Percentiles rank a stretch among this genome's conserved stretches.
Evolutionary conservation across 2,113 vertebrate species (phyloP).

Genomic region (Perccottus glenii): DNA sequence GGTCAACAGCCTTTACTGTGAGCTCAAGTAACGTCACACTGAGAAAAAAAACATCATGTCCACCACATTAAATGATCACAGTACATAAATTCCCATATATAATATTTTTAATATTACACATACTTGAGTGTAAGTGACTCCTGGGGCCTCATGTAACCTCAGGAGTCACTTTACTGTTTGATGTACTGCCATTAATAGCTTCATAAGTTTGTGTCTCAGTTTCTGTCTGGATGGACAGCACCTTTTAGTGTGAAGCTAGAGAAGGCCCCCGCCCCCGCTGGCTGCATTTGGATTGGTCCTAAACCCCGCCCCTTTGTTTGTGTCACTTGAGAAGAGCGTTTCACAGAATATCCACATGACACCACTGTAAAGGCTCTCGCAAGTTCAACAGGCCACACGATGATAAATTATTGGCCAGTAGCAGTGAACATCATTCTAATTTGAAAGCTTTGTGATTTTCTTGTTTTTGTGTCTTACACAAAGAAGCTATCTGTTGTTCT

Average conservation of each 20-base stretch:
- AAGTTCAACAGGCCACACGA: too few relatives aligned
- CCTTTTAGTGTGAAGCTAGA: background rate
- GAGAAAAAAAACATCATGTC: slow-evolving; percentile 23
- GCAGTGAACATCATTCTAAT: too few relatives aligned
- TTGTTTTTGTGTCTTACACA: too few relatives aligned
- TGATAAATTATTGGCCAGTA: too few relatives aligned
- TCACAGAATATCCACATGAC: too few relatives aligned
- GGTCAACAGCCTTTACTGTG: slow-evolving; percentile 28
- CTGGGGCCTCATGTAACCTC: background rate
- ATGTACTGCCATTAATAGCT: background rate
- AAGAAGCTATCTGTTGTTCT: too few relatives aligned
- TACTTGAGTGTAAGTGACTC: background rate
- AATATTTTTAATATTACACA: too few relatives aligned
- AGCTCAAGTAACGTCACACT: slow-evolving; percentile 13
- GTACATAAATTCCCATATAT: too few relatives aligned
- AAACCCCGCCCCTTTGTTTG: background rate
- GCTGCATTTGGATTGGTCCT: background rate
- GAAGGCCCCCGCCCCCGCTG: background rate
- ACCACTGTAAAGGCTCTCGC: too few relatives aligned
- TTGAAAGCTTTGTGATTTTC: too few relatives aligned
- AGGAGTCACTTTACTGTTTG: background rate
- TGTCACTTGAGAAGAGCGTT: background rate
- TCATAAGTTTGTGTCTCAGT: background rate
- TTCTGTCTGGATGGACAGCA: background rate
- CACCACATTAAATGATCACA: background rate